Evolutionary conservation across 2,888 invertebrate species (phyloP).

Genomic region (Corbicula japonica): DNA sequence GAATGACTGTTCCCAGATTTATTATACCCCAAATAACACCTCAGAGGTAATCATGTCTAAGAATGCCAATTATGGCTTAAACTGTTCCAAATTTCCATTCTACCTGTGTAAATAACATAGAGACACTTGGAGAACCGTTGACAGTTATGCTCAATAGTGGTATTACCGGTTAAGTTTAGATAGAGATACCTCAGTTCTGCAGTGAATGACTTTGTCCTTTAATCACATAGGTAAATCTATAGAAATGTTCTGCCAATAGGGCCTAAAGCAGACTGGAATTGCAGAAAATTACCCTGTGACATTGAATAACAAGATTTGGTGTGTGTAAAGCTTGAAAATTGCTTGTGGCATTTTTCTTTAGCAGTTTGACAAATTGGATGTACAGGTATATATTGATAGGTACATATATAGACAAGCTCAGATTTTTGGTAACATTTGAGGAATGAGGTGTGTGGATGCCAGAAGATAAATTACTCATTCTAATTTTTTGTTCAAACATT

Average conservation of each 20-base stretch:
- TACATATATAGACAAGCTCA: constrained; percentile 17
- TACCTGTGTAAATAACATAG: constrained; percentile 39
- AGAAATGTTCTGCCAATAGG: constrained; percentile 54
- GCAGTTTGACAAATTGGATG: constrained; percentile 36
- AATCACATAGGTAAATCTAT: constrained; percentile 56
- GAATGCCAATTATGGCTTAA: constrained; percentile 49
- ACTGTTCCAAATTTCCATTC: constrained; percentile 47
- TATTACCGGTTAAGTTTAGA: constrained; percentile 6
- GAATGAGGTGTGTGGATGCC: too few relatives aligned
- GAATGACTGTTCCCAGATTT: constrained; percentile 32
- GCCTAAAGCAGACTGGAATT: constrained; percentile 54
- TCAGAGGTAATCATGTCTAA: constrained; percentile 40
- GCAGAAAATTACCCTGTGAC: constrained; percentile 52
- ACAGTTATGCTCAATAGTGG: constrained; percentile 14
- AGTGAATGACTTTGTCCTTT: constrained; percentile 15
- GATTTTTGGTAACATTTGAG: constrained; percentile 10
- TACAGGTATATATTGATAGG: constrained; percentile 33
- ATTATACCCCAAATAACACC: constrained; percentile 37
- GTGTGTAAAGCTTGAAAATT: constrained; percentile 21
- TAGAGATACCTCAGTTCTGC: constrained; percentile 25
- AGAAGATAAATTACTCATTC: too few relatives aligned
- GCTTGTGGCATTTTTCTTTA: constrained; percentile 31
- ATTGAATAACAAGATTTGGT: constrained; percentile 27
- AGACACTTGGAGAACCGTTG: constrained; percentile 13
- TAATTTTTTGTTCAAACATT: too few relatives aligned